Conservation (phyloP, 1,140 invertebrate genomes). For the Papilio polyxenes region DNA sequence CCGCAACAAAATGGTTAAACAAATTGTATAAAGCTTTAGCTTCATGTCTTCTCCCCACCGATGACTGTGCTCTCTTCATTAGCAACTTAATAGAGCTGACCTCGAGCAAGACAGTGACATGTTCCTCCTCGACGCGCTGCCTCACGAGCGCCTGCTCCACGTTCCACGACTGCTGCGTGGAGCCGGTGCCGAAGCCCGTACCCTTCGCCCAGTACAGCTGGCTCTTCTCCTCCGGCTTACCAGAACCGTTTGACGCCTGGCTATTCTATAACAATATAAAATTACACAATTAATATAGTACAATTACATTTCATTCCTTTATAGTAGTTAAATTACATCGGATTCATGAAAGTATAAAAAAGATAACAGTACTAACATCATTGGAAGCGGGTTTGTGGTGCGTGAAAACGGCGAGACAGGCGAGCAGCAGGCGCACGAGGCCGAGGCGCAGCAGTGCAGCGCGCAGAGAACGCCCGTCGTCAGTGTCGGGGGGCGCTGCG, state of each 20-base stretch:
- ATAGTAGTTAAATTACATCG: background rate
- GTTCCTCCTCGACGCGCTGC: conserved; percentile 95
- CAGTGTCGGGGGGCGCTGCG: conserved; percentile 87
- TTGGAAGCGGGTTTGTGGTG: conserved; percentile 84
- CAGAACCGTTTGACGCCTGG: conserved; percentile 68
- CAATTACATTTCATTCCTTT: background rate
- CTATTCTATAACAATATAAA: conserved; percentile 57
- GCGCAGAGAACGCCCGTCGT: conserved; percentile 90
- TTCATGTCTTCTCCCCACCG: too few relatives aligned
- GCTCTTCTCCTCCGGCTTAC: conserved; percentile 86
- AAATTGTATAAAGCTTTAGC: background rate
- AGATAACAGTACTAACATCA: background rate
- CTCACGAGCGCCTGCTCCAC: conserved; percentile 94
- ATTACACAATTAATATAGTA: background rate
- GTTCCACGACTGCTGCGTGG: conserved; percentile 97
- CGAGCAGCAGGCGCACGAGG: conserved; percentile 90
- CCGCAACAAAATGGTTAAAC: background rate
- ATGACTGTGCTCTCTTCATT: background rate
- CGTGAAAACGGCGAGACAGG: conserved; percentile 93
- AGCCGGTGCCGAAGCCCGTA: conserved; percentile 97
- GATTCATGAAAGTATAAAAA: background rate
- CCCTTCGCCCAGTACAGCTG: conserved; percentile 97
- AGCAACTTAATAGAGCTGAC: conserved; percentile 53
- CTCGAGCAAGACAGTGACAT: conserved; percentile 91
- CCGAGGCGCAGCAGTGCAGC: conserved; percentile 91